phyloP scores from a whole-genome alignment of 2,113 vertebrate genomes.

The Sphaerodactylus townsendi region DNA sequence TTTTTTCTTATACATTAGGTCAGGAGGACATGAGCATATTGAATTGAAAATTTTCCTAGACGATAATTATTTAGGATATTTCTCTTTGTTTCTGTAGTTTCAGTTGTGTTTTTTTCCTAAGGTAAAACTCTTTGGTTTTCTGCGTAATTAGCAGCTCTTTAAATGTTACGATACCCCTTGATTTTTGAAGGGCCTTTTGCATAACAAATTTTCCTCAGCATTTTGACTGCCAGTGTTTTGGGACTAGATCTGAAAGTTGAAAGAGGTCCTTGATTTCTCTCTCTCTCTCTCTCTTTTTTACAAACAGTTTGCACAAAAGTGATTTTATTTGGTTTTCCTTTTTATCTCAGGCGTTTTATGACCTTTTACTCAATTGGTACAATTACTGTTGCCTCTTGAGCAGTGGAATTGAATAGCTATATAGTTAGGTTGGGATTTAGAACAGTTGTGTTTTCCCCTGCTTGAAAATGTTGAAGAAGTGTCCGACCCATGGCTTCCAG shows the following conservation, averaged over 20 bases:
- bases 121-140: not conserved
- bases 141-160: not conserved
- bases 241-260: slow-evolving; percentile 11
- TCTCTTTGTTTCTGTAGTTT: slow-evolving; percentile 35
- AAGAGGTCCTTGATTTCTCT: slow-evolving; percentile 8
- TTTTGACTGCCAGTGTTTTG: slow-evolving; percentile 17
- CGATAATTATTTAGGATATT: slow-evolving; percentile 11
- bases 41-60: not conserved
- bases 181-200: not conserved
- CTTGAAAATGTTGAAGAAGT: not conserved
- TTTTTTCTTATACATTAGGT: slow-evolving; percentile 22
- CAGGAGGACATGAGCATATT: not conserved
- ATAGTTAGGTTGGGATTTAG: not conserved
- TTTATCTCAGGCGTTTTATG: slow-evolving; percentile 13
- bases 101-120: slow-evolving; percentile 14
- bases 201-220: not conserved
- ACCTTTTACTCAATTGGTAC: not conserved
- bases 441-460: not conserved
- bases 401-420: not conserved
- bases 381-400: not conserved
- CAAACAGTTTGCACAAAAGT: slow-evolving; percentile 13
- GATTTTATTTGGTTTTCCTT: not conserved
- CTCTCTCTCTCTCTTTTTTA: not conserved
- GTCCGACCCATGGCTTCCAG: not conserved
- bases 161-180: not conserved